Percentiles rank a stretch among this genome's conserved stretches.
phyloP scores from a whole-genome alignment of 2,113 vertebrate genomes.

The Vimba vimba region DNA sequence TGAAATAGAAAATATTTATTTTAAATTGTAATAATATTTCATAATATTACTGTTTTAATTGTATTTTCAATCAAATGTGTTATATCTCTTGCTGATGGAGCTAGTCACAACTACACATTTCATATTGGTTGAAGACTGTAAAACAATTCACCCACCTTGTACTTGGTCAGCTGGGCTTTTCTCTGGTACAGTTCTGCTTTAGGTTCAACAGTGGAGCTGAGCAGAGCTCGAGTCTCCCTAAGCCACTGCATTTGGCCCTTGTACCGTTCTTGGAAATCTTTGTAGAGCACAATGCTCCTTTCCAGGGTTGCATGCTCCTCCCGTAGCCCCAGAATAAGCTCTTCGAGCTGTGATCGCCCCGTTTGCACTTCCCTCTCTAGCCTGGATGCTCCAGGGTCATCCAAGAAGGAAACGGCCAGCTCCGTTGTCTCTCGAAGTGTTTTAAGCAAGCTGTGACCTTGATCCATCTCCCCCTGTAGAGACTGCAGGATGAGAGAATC shows the following conservation, averaged over 20 bases:
- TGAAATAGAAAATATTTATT: neutral
- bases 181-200: conserved; percentile 95
- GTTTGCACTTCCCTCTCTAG: conserved; percentile 82
- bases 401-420: conserved; percentile 81
- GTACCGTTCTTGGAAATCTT: conserved; percentile 91
- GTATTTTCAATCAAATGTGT: neutral
- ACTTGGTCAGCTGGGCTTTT: conserved; percentile 93
- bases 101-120: neutral
- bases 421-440: conserved; percentile 88
- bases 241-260: conserved; percentile 88
- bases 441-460: conserved; percentile 89
- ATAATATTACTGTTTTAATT: neutral
- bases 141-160: conserved; percentile 81
- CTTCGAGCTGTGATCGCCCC: conserved; percentile 83
- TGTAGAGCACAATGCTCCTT: conserved; percentile 84
- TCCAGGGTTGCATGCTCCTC: conserved; percentile 86
- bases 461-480: conserved; percentile 86
- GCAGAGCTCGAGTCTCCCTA: conserved; percentile 79
- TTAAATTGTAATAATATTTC: neutral
- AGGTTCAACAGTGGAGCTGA: conserved; percentile 82
- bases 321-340: conserved; percentile 83
- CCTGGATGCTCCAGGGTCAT: conserved; percentile 77
- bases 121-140: neutral
- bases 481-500: conserved; percentile 57
- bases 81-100: neutral